Evolutionary conservation across 2,113 vertebrate species (phyloP), one percentile per base, ranked within the genome.

Genomic region (Gymnobelideus leadbeateri): DNA sequence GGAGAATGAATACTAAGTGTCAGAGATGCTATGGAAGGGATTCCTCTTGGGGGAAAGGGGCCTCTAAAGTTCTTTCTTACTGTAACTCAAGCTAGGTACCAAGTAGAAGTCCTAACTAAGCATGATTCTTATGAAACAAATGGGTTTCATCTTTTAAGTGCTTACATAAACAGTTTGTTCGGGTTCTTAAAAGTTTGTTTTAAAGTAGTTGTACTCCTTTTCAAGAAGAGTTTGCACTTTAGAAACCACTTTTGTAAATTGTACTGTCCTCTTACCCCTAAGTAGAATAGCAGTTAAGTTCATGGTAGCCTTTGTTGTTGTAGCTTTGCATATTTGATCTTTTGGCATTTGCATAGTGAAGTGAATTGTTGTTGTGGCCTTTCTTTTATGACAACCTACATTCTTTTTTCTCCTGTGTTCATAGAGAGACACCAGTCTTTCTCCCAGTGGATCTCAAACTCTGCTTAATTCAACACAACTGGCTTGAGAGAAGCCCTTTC

Each of bases 121-220:
- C n/a, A 77, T 93, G 49, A 49, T 89, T 92, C 61, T 28, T 93
- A 51, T 94, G 51, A 68, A 92, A 90, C 77, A 92, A 52, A 84
- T 92, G 90, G 91, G 52, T 91, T 92, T 97, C 94, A 54, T 95
- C 95, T 61, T 3, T 94, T 84, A 96, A 96, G 50, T 94, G 5
- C 94, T 95, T 96, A 92, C n/a, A 8, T 84, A 90, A 61, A 10
- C 94, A 47, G 37, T 94, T 91, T 95, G 10, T 94, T 3, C 68
- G 51, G n/a, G 1, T 92, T 95, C 53, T 94, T 90, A 94, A 93
- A 92, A 91, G 92, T 61, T 61, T 94, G 84, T 16, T 90, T 92
- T 91, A 77, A 77, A 90, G 89, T 54, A 47, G 52, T 31, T 50
- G 1, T 49, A 46, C 89, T 89, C 23, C 11, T 37, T n/a, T 77